Conservation (phyloP, 2,797 vertebrate species). For the Ibycter americanus region DNA sequence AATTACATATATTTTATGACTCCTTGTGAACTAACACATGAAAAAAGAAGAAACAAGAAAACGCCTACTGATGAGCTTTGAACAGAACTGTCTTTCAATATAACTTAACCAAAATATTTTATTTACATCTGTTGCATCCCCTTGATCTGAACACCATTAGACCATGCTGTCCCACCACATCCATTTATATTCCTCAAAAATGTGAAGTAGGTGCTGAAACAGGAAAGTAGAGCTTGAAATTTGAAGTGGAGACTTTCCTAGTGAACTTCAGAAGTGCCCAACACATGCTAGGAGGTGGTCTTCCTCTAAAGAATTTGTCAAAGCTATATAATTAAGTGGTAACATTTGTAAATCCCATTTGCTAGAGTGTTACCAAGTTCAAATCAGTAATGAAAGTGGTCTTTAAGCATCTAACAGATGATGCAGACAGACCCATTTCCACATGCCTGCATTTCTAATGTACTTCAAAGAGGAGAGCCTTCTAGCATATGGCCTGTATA, state of each 20-base stretch:
- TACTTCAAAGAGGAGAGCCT: neutral
- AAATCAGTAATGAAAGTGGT: neutral
- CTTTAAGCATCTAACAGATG: neutral
- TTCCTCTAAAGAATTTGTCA: neutral
- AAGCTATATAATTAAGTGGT: neutral
- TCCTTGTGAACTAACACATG: neutral
- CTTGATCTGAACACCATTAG: neutral
- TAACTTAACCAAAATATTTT: neutral
- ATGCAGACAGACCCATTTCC: neutral
- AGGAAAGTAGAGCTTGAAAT: neutral
- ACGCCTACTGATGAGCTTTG: neutral
- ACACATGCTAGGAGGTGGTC: neutral
- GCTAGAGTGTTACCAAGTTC: neutral
- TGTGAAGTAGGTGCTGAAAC: neutral
- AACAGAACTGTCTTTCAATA: neutral
- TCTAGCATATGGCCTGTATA: neutral
- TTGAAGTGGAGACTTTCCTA: neutral
- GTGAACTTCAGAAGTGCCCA: neutral
- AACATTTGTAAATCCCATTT: constrained; percentile 27
- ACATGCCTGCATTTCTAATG: neutral
- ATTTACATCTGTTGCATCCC: neutral
- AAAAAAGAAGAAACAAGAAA: neutral
- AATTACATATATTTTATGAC: neutral
- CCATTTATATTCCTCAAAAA: neutral
- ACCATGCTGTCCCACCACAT: neutral